A percentile compares a stretch with the other conserved stretches of the same genome.
phyloP scores from a whole-genome alignment of 2,888 invertebrate genomes.

The Cephalotes varians region DNA sequence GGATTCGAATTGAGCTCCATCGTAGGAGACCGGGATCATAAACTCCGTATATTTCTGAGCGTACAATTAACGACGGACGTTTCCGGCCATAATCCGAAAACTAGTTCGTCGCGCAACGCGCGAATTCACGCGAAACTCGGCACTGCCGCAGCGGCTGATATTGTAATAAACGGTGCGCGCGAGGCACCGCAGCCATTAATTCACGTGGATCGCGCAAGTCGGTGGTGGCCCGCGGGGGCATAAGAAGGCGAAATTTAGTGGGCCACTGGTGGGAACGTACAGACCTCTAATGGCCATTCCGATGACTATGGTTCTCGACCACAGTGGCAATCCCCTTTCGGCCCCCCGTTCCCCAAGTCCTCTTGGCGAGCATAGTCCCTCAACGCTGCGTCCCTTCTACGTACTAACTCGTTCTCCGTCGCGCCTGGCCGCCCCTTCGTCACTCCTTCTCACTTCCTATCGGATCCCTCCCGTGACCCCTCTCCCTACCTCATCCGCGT shows the following conservation, averaged over 20 bases:
- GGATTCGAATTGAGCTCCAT: background rate
- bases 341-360: conserved; percentile 54
- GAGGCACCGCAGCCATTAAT: conserved; percentile 80
- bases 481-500: conserved; percentile 43
- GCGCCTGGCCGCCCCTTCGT: background rate
- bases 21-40: background rate
- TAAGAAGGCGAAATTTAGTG: conserved; percentile 84
- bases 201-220: conserved; percentile 80
- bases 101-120: conserved; percentile 18
- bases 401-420: conserved; percentile 35
- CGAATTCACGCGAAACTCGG: conserved; percentile 31
- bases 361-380: conserved; percentile 2
- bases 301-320: conserved; percentile 80
- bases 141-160: conserved; percentile 64
- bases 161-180: conserved; percentile 77
- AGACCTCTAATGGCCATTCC: conserved; percentile 85
- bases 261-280: conserved; percentile 83
- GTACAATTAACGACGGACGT: conserved; percentile 16
- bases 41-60: background rate
- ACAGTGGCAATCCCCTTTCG: conserved; percentile 73
- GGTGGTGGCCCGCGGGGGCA: conserved; percentile 75
- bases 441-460: conserved; percentile 56
- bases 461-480: conserved; percentile 64
- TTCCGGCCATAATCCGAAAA: conserved; percentile 19
- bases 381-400: conserved; percentile 1